phyloP scores from a whole-genome alignment of 2,888 invertebrate species.

The Malthinus seriepunctatus region DNA sequence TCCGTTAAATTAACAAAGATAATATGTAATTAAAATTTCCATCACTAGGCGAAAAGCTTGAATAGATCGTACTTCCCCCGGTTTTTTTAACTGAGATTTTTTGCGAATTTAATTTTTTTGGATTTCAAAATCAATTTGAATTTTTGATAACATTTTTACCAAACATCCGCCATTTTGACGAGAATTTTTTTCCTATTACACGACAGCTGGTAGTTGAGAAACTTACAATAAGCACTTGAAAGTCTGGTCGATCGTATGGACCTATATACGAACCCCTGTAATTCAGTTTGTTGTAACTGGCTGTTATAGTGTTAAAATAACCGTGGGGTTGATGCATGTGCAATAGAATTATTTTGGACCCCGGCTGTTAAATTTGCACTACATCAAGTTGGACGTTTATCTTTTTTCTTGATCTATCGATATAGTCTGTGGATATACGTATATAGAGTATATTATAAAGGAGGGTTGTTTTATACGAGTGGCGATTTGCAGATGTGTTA shows the following conservation, averaged over 20 bases:
- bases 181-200: constrained; percentile 22
- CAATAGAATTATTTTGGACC: constrained; percentile 17
- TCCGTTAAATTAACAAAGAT: too few relatives aligned
- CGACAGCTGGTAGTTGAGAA: constrained; percentile 36
- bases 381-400: constrained; percentile 22
- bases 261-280: constrained; percentile 33
- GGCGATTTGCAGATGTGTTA: constrained; percentile 15
- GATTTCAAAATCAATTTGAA: too few relatives aligned
- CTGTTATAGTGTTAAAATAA: constrained; percentile 33
- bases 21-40: too few relatives aligned
- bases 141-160: background rate
- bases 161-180: constrained; percentile 8
- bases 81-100: too few relatives aligned
- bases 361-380: constrained; percentile 24
- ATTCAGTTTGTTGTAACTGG: constrained; percentile 37
- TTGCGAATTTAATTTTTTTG: too few relatives aligned
- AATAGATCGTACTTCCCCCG: too few relatives aligned
- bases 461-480: background rate
- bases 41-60: too few relatives aligned
- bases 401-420: constrained; percentile 21
- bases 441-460: too few relatives aligned
- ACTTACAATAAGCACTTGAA: constrained; percentile 38
- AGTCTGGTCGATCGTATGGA: constrained; percentile 36
- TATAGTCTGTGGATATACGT: background rate
- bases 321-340: constrained; percentile 22